Evolutionary conservation across 2,888 invertebrate genomes (phyloP), one percentile per base, ranked within the genome.

Genomic region (Galerucella pusilla): DNA sequence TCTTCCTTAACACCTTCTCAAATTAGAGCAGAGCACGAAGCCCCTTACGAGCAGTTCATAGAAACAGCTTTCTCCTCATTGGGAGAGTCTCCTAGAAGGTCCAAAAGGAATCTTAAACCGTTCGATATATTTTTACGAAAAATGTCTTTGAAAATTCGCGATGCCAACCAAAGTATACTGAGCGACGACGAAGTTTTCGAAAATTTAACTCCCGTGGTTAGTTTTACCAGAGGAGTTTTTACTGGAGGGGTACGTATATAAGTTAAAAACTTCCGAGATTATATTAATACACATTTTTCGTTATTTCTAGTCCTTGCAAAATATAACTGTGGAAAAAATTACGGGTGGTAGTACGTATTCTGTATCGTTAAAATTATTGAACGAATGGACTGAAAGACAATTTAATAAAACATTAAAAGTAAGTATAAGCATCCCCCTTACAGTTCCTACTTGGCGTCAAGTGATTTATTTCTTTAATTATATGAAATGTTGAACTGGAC

Each of bases 141-240:
- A 25, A 69, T 84, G 12, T 77, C 82, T 6, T 67, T 82, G 70
- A 81, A 85, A 64, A 64, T 83, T 14, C 82, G 81, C 14, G 80
- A 81, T 54, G 79, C 80, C 1, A 49, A 77, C 1, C 71, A 80
- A 12, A 81, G 82, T 68, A 67, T 75, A 1, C 54, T 77, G 0
- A 81, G 77, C 4, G 81, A 84, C 14, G 80, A 81, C 6, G 73
- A 82, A 35, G 71, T 86, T 9, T 77, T 80, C n/a, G 72, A 76
- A 5, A 81, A 84, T 66, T 77, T 85, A 2, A 77, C 82, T 7
- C 82, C 81, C 45, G 81, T 84, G 73, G 78, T 80, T 2, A 78
- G 77, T 66, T 86, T 86, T 72, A 84, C 85, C 83, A 78, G 78
- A 45, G 77, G 79, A 12, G 73, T 85, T 14, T 82, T 83, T 76